A percentile compares a stretch with the other conserved stretches of the same genome.
Conservation (phyloP, 2,888 invertebrate genomes). For the Nomada lathburiana region DNA sequence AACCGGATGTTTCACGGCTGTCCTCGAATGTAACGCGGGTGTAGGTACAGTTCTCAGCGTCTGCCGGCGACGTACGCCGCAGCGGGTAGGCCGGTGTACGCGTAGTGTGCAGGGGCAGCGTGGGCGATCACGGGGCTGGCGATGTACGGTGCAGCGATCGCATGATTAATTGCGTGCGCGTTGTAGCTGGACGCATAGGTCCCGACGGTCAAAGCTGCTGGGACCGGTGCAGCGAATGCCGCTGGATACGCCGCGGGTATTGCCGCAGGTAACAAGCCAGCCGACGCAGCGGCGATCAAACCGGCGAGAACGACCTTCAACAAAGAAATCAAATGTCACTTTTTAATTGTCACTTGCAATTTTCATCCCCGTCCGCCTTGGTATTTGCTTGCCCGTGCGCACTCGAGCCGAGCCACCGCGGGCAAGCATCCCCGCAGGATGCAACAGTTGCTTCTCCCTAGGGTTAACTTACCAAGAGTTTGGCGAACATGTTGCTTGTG, state of each 20-base stretch:
- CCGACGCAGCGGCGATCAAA: conserved; percentile 77
- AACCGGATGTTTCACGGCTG: conserved; percentile 34
- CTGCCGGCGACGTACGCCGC: conserved; percentile 74
- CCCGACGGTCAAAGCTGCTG: conserved; percentile 87
- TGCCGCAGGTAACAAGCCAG: conserved; percentile 62
- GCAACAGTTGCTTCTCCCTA: not conserved
- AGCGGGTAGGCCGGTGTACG: conserved; percentile 68
- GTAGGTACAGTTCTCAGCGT: conserved; percentile 64
- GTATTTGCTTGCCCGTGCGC: too few relatives aligned
- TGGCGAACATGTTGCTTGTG: conserved; percentile 78
- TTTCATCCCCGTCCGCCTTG: too few relatives aligned
- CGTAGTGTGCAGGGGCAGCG: conserved; percentile 81
- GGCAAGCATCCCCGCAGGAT: not conserved
- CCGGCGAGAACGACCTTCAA: conserved; percentile 78
- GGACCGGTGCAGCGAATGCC: conserved; percentile 81
- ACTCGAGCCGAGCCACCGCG: not conserved
- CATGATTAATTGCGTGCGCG: conserved; percentile 91
- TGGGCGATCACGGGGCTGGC: conserved; percentile 80
- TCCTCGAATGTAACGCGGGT: conserved; percentile 17
- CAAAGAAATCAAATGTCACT: not conserved
- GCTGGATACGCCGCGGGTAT: conserved; percentile 46
- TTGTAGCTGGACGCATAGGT: conserved; percentile 92
- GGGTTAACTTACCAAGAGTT: conserved; percentile 79
- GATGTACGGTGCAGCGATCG: conserved; percentile 88
- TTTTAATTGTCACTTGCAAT: not conserved